These are phyloP conservation scores for Drosophila asahinai DNA, from an alignment of 1,140 invertebrate species.

Conservation along the genomic window DNA sequence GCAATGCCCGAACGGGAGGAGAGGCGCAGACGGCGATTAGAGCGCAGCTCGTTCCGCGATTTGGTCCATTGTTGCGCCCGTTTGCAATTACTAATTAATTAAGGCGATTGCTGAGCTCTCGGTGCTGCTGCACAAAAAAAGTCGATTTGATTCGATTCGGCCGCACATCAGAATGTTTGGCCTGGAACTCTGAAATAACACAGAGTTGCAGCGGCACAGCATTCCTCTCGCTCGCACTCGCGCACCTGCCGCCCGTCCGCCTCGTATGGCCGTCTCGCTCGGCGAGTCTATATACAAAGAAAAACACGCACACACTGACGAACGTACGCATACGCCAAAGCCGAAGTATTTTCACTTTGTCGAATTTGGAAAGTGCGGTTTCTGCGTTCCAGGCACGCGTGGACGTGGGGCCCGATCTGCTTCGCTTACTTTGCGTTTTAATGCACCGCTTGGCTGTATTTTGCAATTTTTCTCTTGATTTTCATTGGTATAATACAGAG, in stretches of 20 bases:
- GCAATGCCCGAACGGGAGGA: background rate
- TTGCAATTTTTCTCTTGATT: constrained; percentile 52
- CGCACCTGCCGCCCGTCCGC: constrained; percentile 35
- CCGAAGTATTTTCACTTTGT: constrained; percentile 78
- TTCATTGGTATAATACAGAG: constrained; percentile 57
- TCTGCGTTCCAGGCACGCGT: constrained; percentile 23
- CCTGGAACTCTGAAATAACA: constrained; percentile 79
- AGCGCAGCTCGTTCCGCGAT: constrained; percentile 1
- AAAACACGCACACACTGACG: constrained; percentile 67
- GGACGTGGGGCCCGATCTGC: constrained; percentile 1
- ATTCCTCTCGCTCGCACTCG: constrained; percentile 63
- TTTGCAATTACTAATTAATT: constrained; percentile 72
- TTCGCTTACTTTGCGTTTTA: constrained; percentile 66
- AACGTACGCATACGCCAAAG: constrained; percentile 60
- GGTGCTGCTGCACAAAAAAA: constrained; percentile 61
- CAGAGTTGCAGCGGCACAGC: constrained; percentile 46
- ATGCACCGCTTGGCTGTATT: constrained; percentile 52
- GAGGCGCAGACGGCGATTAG: constrained; percentile 4
- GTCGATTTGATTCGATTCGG: constrained; percentile 67
- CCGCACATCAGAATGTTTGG: constrained; percentile 73
- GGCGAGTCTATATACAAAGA: constrained; percentile 75
- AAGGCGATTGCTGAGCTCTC: constrained; percentile 36
- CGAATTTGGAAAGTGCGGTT: constrained; percentile 24
- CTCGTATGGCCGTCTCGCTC: constrained; percentile 56
- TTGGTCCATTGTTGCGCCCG: constrained; percentile 42